Evolutionary conservation across 2,797 vertebrate genomes (phyloP), one percentile per base, ranked within the genome.

Genomic region (Synanceia verrucosa): DNA sequence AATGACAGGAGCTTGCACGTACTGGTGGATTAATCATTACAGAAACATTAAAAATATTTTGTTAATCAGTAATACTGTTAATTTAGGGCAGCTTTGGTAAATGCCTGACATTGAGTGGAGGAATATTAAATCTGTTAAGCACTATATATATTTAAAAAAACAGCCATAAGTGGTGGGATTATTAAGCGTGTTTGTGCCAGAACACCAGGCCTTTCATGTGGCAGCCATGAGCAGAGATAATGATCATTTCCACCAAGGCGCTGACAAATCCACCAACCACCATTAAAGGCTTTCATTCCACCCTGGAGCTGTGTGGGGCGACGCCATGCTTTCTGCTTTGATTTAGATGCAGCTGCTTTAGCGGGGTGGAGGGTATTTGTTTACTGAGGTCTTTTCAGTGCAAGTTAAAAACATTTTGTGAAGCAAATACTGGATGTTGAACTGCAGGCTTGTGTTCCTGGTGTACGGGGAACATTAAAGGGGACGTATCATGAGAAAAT

Each of bases 81-180:
- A n/a, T n/a, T n/a, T n/a, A n/a, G n/a, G n/a, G n/a, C n/a, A n/a
- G n/a, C n/a, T n/a, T n/a, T n/a, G n/a, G n/a, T n/a, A n/a, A n/a
- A n/a, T n/a, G n/a, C n/a, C n/a, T n/a, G n/a, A n/a, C n/a, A n/a
- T n/a, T n/a, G n/a, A n/a, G n/a, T n/a, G n/a, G n/a, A n/a, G n/a
- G n/a, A n/a, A n/a, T n/a, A n/a, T n/a, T n/a, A n/a, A n/a, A n/a
- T n/a, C n/a, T n/a, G n/a, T n/a, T n/a, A n/a, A n/a, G n/a, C n/a
- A n/a, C n/a, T n/a, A n/a, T n/a, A n/a, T n/a, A n/a, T n/a, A 73
- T 75, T 50, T 59, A 36, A 82, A 84, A 85, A 79, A 86, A 79
- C 69, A 73, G 81, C 80, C 70, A n/a, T 88, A 82, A 91, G 68
- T 84, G 78, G 51, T 71, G 81, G 75, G 85, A 87, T 88, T 86